phyloP scores from a whole-genome alignment of 2,113 vertebrate species.

The Ceratotherium simum region DNA sequence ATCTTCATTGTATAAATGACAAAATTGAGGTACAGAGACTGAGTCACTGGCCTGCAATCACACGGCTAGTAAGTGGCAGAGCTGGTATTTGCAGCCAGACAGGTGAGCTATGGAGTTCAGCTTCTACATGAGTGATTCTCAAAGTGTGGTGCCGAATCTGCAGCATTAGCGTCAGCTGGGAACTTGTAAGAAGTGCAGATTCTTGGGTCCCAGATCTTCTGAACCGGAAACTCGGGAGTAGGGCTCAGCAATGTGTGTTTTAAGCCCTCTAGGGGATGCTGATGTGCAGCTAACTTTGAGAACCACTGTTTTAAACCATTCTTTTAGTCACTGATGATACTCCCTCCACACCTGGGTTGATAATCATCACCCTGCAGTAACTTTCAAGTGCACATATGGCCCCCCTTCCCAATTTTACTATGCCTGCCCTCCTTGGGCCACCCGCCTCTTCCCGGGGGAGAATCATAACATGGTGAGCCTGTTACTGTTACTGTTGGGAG shows the following conservation, averaged over 20 bases:
- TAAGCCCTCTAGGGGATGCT: not conserved
- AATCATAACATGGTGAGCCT: not conserved
- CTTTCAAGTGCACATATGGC: not conserved
- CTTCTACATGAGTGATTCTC: not conserved
- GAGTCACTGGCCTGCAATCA: not conserved
- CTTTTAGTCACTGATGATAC: not conserved
- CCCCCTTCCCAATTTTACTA: not conserved
- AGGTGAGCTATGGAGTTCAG: not conserved
- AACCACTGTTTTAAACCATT: not conserved
- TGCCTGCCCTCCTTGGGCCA: not conserved
- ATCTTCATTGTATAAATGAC: not conserved
- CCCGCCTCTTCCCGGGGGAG: not conserved
- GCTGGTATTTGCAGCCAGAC: not conserved
- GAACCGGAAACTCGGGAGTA: not conserved
- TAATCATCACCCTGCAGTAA: not conserved
- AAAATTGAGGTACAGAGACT: not conserved
- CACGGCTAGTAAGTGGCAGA: not conserved
- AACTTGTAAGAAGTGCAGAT: not conserved
- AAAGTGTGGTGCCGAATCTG: too few species aligned
- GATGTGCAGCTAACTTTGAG: not conserved
- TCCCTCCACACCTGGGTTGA: too few species aligned
- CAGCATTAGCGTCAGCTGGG: not conserved
- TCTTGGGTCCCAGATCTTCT: not conserved
- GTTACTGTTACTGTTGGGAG: not conserved
- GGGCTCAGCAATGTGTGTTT: not conserved